phyloP scores from a whole-genome alignment of 2,113 vertebrate species.

The Phalacrocorax carbo region DNA sequence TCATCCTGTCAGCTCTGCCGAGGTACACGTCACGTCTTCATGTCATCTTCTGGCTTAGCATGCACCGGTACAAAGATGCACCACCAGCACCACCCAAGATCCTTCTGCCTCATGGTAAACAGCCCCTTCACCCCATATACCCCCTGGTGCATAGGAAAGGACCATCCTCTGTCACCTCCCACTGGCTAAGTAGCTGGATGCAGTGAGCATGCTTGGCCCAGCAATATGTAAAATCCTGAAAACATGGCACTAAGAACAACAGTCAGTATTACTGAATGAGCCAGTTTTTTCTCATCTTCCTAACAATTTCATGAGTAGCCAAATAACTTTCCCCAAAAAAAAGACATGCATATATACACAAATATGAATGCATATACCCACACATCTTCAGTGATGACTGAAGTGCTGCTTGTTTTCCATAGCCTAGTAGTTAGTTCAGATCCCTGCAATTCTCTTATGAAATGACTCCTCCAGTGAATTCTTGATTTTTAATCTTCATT shows the following conservation, averaged over 20 bases:
- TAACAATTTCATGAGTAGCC: background rate
- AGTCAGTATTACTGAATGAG: background rate
- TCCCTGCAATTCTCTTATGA: background rate
- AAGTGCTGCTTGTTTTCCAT: background rate
- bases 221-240: background rate
- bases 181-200: background rate
- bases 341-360: fast-evolving
- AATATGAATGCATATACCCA: background rate
- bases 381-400: background rate
- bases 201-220: background rate
- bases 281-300: background rate
- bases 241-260: background rate
- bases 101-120: background rate
- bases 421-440: background rate
- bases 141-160: background rate
- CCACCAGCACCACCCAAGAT: background rate
- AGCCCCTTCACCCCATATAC: fast-evolving
- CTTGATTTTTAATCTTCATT: background rate
- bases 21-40: background rate
- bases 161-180: background rate
- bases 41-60: background rate
- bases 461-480: background rate
- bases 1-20: background rate
- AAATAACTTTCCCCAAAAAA: background rate
- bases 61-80: background rate